Percentiles rank a stretch among this genome's conserved stretches.
These are phyloP conservation scores for Lampris megalopsis DNA, from an alignment of 2,113 vertebrate genomes.

Conservation along the genomic window DNA sequence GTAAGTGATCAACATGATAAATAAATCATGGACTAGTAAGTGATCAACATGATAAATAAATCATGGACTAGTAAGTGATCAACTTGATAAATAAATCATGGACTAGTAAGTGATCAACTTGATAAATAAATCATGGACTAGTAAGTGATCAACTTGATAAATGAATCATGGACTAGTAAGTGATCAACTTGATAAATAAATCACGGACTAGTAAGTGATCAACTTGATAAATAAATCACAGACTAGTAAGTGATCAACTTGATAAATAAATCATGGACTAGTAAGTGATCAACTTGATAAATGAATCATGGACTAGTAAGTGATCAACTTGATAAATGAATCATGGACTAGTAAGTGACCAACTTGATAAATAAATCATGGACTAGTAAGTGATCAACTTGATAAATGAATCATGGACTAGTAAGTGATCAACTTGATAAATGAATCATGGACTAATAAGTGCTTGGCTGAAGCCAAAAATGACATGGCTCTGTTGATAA, in stretches of 20 bases:
- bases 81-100: slow-evolving; percentile 20
- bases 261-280: slow-evolving; percentile 29
- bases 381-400: background rate
- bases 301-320: slow-evolving; percentile 28
- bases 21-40: slow-evolving; percentile 19
- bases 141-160: background rate
- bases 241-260: background rate
- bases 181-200: background rate
- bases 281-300: background rate
- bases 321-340: background rate
- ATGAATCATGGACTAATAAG: slow-evolving; percentile 19
- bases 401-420: slow-evolving; percentile 29
- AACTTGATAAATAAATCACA: slow-evolving; percentile 22
- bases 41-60: background rate
- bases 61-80: slow-evolving; percentile 9
- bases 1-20: background rate
- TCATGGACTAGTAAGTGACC: slow-evolving; percentile 9
- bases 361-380: slow-evolving; percentile 22
- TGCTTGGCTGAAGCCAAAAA: background rate
- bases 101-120: background rate
- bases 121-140: slow-evolving; percentile 29
- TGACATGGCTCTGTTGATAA: slow-evolving; percentile 1
- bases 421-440: background rate
- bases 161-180: slow-evolving; percentile 16
- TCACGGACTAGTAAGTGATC: slow-evolving; percentile 6